Percentiles rank a stretch among this genome's conserved stretches.
Evolutionary conservation across 1,140 invertebrate species (phyloP).

Genomic region (Marisa cornuarietis): DNA sequence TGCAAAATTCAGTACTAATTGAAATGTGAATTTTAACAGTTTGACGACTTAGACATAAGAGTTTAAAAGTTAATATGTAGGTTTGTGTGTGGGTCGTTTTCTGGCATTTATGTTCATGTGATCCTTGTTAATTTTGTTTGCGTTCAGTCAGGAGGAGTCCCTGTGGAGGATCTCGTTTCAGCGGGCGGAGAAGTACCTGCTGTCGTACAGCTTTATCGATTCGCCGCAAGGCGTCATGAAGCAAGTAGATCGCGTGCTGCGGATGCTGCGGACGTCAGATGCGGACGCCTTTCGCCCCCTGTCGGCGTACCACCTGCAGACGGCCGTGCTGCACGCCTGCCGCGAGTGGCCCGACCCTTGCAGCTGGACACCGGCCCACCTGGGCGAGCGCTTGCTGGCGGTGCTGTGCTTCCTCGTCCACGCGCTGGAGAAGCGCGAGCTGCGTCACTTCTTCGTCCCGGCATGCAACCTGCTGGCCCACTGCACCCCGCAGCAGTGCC

Average conservation of each 20-base stretch:
- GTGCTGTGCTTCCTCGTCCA: slow-evolving; percentile 25
- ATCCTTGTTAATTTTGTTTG: background rate
- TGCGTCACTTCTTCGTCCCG: slow-evolving; percentile 32
- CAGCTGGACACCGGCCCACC: slow-evolving; percentile 20
- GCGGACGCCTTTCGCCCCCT: slow-evolving; percentile 25
- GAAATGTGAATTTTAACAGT: too few species aligned
- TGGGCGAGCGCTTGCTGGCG: slow-evolving; percentile 28
- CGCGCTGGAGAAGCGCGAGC: slow-evolving; percentile 24
- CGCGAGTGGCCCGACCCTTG: slow-evolving; percentile 15
- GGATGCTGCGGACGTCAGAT: slow-evolving; percentile 32
- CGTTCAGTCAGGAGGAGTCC: slow-evolving; percentile 1
- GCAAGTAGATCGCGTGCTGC: slow-evolving; percentile 25
- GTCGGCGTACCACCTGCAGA: slow-evolving; percentile 34
- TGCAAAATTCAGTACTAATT: too few species aligned
- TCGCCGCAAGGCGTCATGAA: slow-evolving; percentile 17
- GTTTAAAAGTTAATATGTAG: too few species aligned
- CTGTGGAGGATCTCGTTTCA: slow-evolving; percentile 34
- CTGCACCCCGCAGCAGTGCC: slow-evolving; percentile 21
- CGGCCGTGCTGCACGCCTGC: slow-evolving; percentile 31
- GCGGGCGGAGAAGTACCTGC: slow-evolving; percentile 34
- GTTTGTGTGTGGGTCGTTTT: too few species aligned
- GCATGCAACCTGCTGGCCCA: slow-evolving; percentile 31
- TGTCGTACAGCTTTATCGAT: slow-evolving; percentile 2
- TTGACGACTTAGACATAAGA: too few species aligned
- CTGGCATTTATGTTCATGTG: background rate